These are phyloP conservation scores for Amazona vittata DNA, from an alignment of 2,113 vertebrate genomes.

Conservation along the genomic window DNA sequence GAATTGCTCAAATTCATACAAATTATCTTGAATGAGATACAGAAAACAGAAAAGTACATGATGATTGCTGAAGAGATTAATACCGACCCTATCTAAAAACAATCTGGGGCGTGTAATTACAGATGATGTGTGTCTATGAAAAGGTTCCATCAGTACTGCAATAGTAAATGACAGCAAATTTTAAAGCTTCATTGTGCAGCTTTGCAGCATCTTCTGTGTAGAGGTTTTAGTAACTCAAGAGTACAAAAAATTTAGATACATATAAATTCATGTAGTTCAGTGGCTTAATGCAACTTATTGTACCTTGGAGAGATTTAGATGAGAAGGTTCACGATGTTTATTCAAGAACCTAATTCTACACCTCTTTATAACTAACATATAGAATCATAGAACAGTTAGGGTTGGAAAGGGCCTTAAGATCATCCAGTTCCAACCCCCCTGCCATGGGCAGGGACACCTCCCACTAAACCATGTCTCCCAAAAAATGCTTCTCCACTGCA, in stretches of 20 bases:
- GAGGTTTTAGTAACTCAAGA: not conserved
- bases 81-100: not conserved
- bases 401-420: no score
- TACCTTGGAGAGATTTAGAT: not conserved
- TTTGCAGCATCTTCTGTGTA: not conserved
- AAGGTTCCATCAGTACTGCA: not conserved
- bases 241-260: not conserved
- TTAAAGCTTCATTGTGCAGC: not conserved
- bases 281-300: not conserved
- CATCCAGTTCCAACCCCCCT: no score
- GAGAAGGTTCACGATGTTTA: not conserved
- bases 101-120: not conserved
- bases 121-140: not conserved
- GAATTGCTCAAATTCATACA: not conserved
- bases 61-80: not conserved
- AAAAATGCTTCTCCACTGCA: not conserved
- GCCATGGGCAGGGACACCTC: no score
- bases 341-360: not conserved
- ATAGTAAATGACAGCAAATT: not conserved
- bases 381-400: no score
- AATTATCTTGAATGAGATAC: not conserved
- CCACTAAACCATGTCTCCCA: no score
- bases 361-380: not conserved
- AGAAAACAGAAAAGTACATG: accelerated
- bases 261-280: not conserved